These are phyloP conservation scores for Alexandromys fortis DNA, from an alignment of 2,113 vertebrate species.

Conservation along the genomic window DNA sequence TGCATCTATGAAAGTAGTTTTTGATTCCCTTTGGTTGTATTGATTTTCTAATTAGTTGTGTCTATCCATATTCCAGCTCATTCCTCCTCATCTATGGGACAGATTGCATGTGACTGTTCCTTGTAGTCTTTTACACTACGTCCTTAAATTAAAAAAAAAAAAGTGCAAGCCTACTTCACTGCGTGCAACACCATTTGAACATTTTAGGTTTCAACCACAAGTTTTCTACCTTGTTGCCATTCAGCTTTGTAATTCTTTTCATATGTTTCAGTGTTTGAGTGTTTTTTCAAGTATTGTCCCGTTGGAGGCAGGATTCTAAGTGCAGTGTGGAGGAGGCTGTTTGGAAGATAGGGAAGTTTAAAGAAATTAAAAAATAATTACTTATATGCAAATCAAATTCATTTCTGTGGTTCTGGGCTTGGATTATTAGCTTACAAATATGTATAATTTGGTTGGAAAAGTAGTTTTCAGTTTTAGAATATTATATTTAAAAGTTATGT, in stretches of 20 bases:
- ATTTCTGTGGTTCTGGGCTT: constrained; percentile 14
- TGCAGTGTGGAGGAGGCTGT: neutral
- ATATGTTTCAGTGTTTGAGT: neutral
- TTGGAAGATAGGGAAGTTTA: constrained; percentile 27
- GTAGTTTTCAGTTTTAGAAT: constrained; percentile 39
- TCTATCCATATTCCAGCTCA: neutral
- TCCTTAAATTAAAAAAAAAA: neutral
- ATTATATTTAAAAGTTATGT: constrained; percentile 33
- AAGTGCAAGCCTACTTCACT: neutral
- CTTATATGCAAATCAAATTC: constrained; percentile 35
- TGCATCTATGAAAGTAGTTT: neutral
- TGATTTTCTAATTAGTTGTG: constrained; percentile 41
- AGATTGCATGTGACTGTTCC: neutral
- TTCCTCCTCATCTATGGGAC: neutral
- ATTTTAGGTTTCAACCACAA: neutral
- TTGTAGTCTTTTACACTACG: neutral
- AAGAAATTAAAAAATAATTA: constrained; percentile 39
- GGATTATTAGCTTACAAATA: constrained; percentile 26
- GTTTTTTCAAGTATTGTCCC: constrained; percentile 12
- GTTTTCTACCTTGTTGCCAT: neutral
- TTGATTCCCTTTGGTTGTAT: constrained; percentile 13
- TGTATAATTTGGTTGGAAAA: constrained; percentile 39
- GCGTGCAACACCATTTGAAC: neutral
- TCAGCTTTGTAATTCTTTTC: constrained; percentile 54
- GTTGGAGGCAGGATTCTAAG: neutral